phyloP scores from a whole-genome alignment of 2,113 vertebrate genomes.

The Lanius collurio region DNA sequence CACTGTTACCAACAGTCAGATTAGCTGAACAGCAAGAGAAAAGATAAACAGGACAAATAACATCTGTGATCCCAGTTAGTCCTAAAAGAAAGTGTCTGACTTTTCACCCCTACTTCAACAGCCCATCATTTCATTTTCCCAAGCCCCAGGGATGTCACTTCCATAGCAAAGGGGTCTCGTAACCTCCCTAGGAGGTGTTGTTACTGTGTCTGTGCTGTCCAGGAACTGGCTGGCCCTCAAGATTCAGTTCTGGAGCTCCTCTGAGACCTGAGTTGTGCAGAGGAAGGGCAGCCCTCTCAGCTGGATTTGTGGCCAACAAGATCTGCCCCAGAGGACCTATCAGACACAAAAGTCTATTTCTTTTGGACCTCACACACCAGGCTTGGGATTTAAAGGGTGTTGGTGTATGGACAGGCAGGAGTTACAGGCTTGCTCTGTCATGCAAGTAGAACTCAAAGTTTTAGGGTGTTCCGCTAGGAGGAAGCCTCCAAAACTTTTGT shows the following conservation, averaged over 20 bases:
- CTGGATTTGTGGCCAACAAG: neutral
- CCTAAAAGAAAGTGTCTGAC: neutral
- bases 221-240: neutral
- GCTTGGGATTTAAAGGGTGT: neutral
- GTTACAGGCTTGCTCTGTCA: neutral
- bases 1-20: neutral
- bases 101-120: neutral
- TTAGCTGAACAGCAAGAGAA: neutral
- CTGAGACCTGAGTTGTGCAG: neutral
- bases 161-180: fast-evolving
- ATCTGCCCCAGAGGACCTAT: neutral
- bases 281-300: neutral
- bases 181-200: neutral
- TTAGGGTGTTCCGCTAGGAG: neutral
- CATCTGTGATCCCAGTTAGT: neutral
- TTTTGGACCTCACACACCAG: neutral
- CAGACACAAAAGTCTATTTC: neutral
- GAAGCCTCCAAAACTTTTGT: neutral
- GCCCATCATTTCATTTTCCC: neutral
- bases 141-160: neutral
- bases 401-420: neutral
- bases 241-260: neutral
- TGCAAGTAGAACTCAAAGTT: neutral
- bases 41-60: neutral
- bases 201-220: neutral